Evolutionary conservation across 2,797 vertebrate genomes (phyloP).

Genomic region (Cichlasoma orientale): DNA sequence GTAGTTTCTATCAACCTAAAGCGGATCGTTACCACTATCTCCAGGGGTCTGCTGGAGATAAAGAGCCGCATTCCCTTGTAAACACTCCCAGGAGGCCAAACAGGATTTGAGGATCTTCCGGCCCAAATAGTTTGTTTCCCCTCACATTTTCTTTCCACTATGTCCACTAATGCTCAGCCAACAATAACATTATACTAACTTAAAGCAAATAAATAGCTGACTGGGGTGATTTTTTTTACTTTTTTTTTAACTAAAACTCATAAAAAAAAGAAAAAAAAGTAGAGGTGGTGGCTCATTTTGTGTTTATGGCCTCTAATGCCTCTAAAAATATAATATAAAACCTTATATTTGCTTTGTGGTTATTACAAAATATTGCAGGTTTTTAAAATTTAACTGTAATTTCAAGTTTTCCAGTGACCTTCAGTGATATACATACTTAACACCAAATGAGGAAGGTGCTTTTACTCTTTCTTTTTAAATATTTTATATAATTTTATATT

Average conservation of each 20-base stretch:
- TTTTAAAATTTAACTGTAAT: neutral
- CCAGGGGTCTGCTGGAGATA: neutral
- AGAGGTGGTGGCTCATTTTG: neutral
- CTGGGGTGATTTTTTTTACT: neutral
- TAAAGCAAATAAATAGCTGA: conserved; percentile 41
- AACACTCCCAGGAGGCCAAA: conserved; percentile 56
- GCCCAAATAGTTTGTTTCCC: conserved; percentile 44
- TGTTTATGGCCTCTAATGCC: too few relatives aligned
- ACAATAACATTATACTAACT: conserved; percentile 26
- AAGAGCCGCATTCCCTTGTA: conserved; percentile 18
- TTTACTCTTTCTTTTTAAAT: neutral
- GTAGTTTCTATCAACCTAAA: neutral
- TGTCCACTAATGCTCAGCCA: neutral
- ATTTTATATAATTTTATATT: neutral
- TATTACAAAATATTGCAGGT: neutral
- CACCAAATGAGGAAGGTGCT: neutral
- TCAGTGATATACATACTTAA: neutral
- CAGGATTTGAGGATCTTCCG: conserved; percentile 58
- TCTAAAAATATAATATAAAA: neutral
- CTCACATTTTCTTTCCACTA: conserved; percentile 33
- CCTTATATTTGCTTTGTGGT: neutral
- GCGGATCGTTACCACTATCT: neutral
- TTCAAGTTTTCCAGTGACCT: neutral
- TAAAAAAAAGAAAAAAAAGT: neutral
- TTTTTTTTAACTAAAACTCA: neutral